A percentile compares a stretch with the other conserved stretches of the same genome.
Evolutionary conservation across 2,797 vertebrate species (phyloP).

Genomic region (Heliangelus exortis): DNA sequence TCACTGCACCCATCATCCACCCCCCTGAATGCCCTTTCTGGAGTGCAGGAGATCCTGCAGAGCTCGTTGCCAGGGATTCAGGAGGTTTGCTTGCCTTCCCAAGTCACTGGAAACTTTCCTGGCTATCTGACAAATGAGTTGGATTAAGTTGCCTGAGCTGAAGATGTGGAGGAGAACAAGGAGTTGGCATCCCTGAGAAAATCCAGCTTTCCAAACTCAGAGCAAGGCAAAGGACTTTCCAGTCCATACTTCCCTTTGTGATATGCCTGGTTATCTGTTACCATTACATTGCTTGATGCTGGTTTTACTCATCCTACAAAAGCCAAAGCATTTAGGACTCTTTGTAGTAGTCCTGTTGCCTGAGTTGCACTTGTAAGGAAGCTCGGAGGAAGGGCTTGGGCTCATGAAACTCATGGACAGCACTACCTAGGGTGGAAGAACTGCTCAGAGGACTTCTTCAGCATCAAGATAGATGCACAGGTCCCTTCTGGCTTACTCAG

Average conservation of each 20-base stretch:
- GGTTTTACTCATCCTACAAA: not conserved
- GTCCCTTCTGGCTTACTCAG: not conserved
- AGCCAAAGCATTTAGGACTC: not conserved
- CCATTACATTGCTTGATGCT: not conserved
- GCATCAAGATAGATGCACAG: not conserved
- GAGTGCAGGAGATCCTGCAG: not conserved
- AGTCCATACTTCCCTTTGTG: not conserved
- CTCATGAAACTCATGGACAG: fast-evolving
- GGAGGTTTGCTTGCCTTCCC: not conserved
- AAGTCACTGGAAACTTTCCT: not conserved
- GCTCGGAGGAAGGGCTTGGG: not conserved
- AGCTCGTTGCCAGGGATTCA: not conserved
- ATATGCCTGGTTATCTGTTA: constrained; percentile 11
- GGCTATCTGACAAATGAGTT: fast-evolving
- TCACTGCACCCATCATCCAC: not conserved
- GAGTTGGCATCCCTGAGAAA: not conserved
- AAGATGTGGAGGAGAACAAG: not conserved
- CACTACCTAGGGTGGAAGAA: not conserved
- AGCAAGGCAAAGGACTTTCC: not conserved
- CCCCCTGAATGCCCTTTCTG: fast-evolving
- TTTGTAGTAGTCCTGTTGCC: not conserved
- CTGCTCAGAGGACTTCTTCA: not conserved
- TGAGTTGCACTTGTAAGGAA: not conserved
- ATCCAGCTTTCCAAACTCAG: not conserved
- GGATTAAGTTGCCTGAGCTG: not conserved